phyloP scores from a whole-genome alignment of 2,888 invertebrate genomes.

The Coleophora flavipennella region DNA sequence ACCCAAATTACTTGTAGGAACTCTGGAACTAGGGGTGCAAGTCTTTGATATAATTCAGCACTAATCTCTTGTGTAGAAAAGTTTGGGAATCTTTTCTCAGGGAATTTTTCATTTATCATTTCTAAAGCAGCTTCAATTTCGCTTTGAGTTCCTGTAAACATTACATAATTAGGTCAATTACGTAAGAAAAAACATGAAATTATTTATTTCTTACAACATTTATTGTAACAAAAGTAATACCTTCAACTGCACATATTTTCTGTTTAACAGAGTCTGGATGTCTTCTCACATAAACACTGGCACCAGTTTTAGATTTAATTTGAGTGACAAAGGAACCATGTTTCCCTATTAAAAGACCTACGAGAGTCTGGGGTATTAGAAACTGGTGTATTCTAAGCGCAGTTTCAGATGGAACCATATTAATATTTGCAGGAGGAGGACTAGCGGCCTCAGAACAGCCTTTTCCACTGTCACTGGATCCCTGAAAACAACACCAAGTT shows the following conservation, averaged over 20 bases:
- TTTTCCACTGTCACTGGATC: conserved; percentile 88
- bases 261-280: conserved; percentile 81
- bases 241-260: conserved; percentile 89
- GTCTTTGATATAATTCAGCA: conserved; percentile 64
- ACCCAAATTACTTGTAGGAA: conserved; percentile 67
- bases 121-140: conserved; percentile 87
- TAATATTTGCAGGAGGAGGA: conserved; percentile 76
- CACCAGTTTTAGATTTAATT: conserved; percentile 84
- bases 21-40: conserved; percentile 66
- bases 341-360: conserved; percentile 90
- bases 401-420: conserved; percentile 57
- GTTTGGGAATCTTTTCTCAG: conserved; percentile 83
- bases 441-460: conserved; percentile 82
- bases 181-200: conserved; percentile 5
- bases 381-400: conserved; percentile 79
- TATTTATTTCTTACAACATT: conserved; percentile 2
- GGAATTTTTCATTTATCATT: conserved; percentile 89
- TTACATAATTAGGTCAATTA: conserved; percentile 1
- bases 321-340: conserved; percentile 86
- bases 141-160: conserved; percentile 75
- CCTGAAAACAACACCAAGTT: too few relatives aligned
- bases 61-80: conserved; percentile 78
- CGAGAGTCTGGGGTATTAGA: conserved; percentile 80
- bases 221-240: conserved; percentile 49
- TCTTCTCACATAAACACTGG: conserved; percentile 83